Percentiles rank a stretch among this genome's conserved stretches.
These are phyloP conservation scores for Drosophila hydei DNA, from an alignment of 1,140 invertebrate species.

Conservation along the genomic window DNA sequence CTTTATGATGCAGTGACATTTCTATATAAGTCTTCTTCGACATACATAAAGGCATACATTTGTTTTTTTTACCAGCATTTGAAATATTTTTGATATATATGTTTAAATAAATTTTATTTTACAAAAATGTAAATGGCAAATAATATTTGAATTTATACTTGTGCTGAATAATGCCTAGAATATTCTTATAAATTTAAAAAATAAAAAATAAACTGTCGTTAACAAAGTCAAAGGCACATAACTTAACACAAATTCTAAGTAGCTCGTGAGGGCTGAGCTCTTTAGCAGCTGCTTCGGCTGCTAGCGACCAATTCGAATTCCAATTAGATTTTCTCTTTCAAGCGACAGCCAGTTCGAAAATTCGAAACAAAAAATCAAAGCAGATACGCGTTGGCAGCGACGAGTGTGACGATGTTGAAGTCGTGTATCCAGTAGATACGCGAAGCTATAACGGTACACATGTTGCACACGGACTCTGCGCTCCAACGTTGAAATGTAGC, in stretches of 20 bases:
- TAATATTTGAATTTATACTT: background rate
- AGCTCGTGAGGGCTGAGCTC: constrained; percentile 17
- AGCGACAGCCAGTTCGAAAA: constrained; percentile 21
- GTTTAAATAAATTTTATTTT: background rate
- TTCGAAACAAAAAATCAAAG: constrained; percentile 49
- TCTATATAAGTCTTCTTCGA: too few species aligned
- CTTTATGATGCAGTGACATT: too few species aligned
- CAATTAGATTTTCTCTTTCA: constrained; percentile 21
- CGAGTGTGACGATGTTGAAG: constrained; percentile 25
- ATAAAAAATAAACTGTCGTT: background rate
- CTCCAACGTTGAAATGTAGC: constrained; percentile 71
- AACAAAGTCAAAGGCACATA: constrained; percentile 1
- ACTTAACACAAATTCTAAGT: constrained; percentile 21
- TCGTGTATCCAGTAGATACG: constrained; percentile 76
- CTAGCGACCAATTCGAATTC: background rate
- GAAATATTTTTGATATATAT: background rate
- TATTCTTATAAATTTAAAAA: background rate
- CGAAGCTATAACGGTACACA: constrained; percentile 79
- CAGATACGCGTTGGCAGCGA: constrained; percentile 17
- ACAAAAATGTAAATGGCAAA: too few species aligned
- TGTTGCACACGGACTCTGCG: constrained; percentile 65
- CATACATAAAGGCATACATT: too few species aligned
- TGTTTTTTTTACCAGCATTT: background rate
- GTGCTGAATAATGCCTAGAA: background rate
- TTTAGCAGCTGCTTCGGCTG: constrained; percentile 9